These are phyloP conservation scores for Cheilosia impressa DNA, from an alignment of 2,888 invertebrate genomes.

Conservation along the genomic window DNA sequence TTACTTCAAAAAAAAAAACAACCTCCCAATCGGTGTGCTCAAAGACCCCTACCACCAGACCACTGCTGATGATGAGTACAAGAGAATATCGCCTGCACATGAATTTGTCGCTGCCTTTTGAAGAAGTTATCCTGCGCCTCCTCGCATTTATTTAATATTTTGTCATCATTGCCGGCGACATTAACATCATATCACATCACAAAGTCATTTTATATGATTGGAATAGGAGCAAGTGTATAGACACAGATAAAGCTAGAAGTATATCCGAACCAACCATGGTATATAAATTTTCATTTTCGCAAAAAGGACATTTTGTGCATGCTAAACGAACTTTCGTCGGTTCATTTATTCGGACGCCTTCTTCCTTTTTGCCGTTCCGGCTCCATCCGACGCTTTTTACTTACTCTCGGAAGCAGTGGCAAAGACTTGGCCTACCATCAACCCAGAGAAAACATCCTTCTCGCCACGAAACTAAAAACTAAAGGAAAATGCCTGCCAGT, in stretches of 20 bases:
- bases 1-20: too few relatives aligned
- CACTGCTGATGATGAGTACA: slow-evolving; percentile 27
- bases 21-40: not conserved
- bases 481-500: slow-evolving; percentile 64
- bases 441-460: slow-evolving; percentile 17
- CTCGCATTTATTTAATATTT: slow-evolving; percentile 12
- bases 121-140: slow-evolving; percentile 16
- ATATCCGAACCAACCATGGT: not conserved
- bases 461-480: slow-evolving; percentile 36
- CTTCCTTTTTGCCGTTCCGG: not conserved
- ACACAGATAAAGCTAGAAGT: not conserved
- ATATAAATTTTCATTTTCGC: slow-evolving; percentile 45
- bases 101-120: slow-evolving; percentile 36
- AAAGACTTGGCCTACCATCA: slow-evolving; percentile 32
- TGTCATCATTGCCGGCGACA: slow-evolving; percentile 36
- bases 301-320: slow-evolving; percentile 59
- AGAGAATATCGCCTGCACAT: slow-evolving; percentile 2
- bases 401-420: slow-evolving; percentile 20
- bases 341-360: slow-evolving; percentile 31
- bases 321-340: slow-evolving; percentile 57
- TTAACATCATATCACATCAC: slow-evolving; percentile 53
- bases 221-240: not conserved
- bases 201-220: slow-evolving; percentile 28
- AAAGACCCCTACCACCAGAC: slow-evolving; percentile 24
- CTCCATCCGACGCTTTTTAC: slow-evolving; percentile 4